Evolutionary conservation across 2,797 vertebrate genomes (phyloP), one percentile per base, ranked within the genome.

Genomic region (Periophthalmus magnuspinnatus): DNA sequence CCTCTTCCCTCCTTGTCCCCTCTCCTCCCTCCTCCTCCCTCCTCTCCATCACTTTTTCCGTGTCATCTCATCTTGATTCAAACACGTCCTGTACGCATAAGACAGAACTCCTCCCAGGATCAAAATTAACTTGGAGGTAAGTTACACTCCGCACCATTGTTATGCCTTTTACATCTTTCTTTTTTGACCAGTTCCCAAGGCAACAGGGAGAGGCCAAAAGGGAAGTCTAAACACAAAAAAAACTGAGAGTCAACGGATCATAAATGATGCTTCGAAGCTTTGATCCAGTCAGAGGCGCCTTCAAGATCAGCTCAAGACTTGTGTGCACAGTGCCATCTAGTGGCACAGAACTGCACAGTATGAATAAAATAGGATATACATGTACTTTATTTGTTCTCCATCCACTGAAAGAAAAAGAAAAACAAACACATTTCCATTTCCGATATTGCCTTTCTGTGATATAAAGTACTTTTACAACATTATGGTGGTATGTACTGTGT

Each of bases 291-390:
- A 2, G 34, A 28, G 58, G 47, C 2, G 19, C 41, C 5, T 48
- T 69, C 36, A 9, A 3, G 14, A 21, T 57, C n/a, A 3, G 38
- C 47, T 47, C 32, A 60, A 87, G 84, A 75, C 70, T 65, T 24
- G 48, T 78, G 84, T 69, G 76, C 76, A 88, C 87, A 93, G 79
- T 90, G 87, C 86, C 92, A 93, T 84, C 92, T 91, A 88, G 86
- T 91, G 91, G 24, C 59, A 71, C 36, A 50, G 13, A 21, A 54
- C 1, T 59, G 28, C 34, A 66, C 5, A 19, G 2, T 24, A 28
- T 50, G 5, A 1, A 13, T 48, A 38, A 38, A 38, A 10, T 9
- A 38, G 10, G 36, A 38, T 38, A 38, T 38, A 38, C 9, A 38
- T 38, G 36, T 38, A 38, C 11, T 38, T 38, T 41, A 41, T 13